These are phyloP conservation scores for Hoplias malabaricus DNA, from an alignment of 2,113 vertebrate genomes.

Conservation along the genomic window DNA sequence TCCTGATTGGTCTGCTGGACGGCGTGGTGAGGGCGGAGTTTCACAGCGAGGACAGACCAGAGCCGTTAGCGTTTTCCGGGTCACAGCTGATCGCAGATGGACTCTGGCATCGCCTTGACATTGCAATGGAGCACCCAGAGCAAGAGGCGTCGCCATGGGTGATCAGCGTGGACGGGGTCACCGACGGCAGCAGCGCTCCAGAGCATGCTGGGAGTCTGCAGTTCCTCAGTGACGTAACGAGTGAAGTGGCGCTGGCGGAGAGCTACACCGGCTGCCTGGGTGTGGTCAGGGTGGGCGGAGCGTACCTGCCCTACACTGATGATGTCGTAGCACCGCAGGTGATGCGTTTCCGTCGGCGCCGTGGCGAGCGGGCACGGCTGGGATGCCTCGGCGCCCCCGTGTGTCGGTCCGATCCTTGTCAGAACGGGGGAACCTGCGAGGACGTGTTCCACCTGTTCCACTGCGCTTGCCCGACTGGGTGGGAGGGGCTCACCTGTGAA, in stretches of 20 bases:
- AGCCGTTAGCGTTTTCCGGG: slow-evolving; percentile 69
- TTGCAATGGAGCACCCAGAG: slow-evolving; percentile 72
- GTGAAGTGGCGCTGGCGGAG: slow-evolving; percentile 69
- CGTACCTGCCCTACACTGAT: slow-evolving; percentile 79
- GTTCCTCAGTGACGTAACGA: slow-evolving; percentile 74
- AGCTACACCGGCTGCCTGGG: slow-evolving; percentile 88
- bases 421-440: slow-evolving; percentile 71
- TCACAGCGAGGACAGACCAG: slow-evolving; percentile 70
- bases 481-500: slow-evolving; percentile 81
- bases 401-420: slow-evolving; percentile 79
- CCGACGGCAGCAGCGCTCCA: slow-evolving; percentile 67
- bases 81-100: slow-evolving; percentile 73
- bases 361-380: slow-evolving; percentile 42
- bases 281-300: slow-evolving; percentile 75
- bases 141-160: slow-evolving; percentile 73
- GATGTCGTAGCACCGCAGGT: slow-evolving; percentile 60
- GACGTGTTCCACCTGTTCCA: slow-evolving; percentile 82
- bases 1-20: slow-evolving; percentile 80
- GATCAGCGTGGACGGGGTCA: slow-evolving; percentile 74
- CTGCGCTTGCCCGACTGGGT: slow-evolving; percentile 78
- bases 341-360: slow-evolving; percentile 70
- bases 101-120: slow-evolving; percentile 79
- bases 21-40: slow-evolving; percentile 75
- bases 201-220: slow-evolving; percentile 68
- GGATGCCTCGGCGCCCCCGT: slow-evolving; percentile 79